phyloP scores from a whole-genome alignment of 2,888 invertebrate species.

The Cheiracanthium punctorium region DNA sequence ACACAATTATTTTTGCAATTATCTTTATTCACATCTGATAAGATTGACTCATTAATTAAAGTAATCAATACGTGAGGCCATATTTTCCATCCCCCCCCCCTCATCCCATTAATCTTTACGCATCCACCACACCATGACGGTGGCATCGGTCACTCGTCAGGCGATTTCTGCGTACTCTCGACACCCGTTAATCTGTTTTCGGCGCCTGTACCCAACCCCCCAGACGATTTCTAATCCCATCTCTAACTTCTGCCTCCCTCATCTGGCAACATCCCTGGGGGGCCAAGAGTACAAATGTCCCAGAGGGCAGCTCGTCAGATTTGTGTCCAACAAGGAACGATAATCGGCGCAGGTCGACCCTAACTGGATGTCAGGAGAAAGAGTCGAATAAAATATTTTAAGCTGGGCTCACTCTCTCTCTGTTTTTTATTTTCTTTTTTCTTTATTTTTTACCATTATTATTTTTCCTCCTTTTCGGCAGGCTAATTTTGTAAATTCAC shows the following conservation, averaged over 20 bases:
- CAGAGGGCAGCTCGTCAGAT: neutral
- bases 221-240: conserved; percentile 3
- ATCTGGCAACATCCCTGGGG: neutral
- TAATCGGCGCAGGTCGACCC: conserved; percentile 8
- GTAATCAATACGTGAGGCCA: neutral
- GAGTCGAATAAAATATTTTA: neutral
- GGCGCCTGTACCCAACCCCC: neutral
- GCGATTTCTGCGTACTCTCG: neutral
- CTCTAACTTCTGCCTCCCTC: neutral
- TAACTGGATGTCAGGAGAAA: neutral
- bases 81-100: neutral
- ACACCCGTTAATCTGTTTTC: conserved; percentile 10
- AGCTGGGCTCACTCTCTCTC: too few relatives aligned
- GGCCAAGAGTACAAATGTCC: neutral
- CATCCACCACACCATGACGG: conserved; percentile 1
- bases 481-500: too few relatives aligned
- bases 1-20: neutral
- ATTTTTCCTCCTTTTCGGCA: too few relatives aligned
- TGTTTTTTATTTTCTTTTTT: too few relatives aligned
- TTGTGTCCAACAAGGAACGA: neutral
- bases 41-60: conserved; percentile 4
- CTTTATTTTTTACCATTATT: too few relatives aligned
- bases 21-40: neutral
- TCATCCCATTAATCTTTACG: neutral
- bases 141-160: conserved; percentile 17